Evolutionary conservation across 2,113 vertebrate genomes (phyloP), one percentile per base, ranked within the genome.

Genomic region (Cheirogaleus medius): DNA sequence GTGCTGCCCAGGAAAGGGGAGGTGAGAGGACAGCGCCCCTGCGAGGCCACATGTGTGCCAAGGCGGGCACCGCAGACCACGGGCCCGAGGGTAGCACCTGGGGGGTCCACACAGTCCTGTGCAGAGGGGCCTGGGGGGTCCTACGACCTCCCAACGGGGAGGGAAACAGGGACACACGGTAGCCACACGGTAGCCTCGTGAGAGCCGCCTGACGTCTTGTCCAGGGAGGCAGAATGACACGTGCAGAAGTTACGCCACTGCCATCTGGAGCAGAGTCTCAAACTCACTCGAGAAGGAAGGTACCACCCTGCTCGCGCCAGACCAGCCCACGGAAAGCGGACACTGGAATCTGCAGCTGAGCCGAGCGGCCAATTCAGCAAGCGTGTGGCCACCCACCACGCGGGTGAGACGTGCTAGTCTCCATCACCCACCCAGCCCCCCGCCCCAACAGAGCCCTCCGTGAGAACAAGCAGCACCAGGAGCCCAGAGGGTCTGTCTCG

Each of bases 381-480:
- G 71, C 4, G 2, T 11, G n/a, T 14, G 56, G 64, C 10, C 23
- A 8, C 14, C 44, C 25, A 8, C 27, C 42, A 10, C 37, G 96
- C 96, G 96, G 95, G 97, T 97, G 97, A 97, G 85, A 23, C 20
- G 42, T 87, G 54, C 80, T 8, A 8, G 58, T 71, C 47, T 11
- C n/a, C 6, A 1, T 58, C 78, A 84, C 42, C n/a, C 0, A 0
- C 52, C 39, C 0, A 1, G 20, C 1, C 54, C 54, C 54, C 18
- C 18, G 25, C 86, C 82, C 96, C 34, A 0, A 54, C 47, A 92
- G 63, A 74, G 82, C 20, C 66, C 89, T 73, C 5, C 23, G 3
- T 47, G 4, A 39, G 11, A 5, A 54, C n/a, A 32, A 49, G 39
- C 78, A 0, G 39, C 29, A 1, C 39, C 13, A 0, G 84, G 44